Base-by-base conservation (phyloP, 1,140 invertebrate species). In the Matsumurasca onukii region DNA sequence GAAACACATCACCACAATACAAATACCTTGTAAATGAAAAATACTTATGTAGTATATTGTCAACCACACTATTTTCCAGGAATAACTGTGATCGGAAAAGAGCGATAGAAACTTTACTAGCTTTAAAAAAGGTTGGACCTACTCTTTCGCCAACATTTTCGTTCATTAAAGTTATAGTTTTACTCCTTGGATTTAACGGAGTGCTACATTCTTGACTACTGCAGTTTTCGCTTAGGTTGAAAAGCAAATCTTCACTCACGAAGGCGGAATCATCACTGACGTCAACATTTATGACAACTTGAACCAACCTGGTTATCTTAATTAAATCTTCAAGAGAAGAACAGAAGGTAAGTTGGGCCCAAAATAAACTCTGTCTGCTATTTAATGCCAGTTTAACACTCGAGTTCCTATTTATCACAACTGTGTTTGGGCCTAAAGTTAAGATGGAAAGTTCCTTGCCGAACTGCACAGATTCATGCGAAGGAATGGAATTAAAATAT, bases 11-110 rank as follows among this genome's bases (percentile, higher is more conserved):
- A 67, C 49, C 49, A 17, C 51, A 24, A 63, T 34, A 65, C 25
- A 52, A 51, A 29, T 69, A 69, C 55, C 51, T 69, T 49, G 62
- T 39, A 69, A 22, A 17, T 52, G 22, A 15, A 39, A 69, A 69
- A 51, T 64, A 69, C 5, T 63, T 69, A 25, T 24, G 29, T 17
- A 69, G 45, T 13, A 67, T 3, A 5, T 27, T 59, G n/a, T 59
- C 55, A 59, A 59, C 25, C 13, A 29, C 25, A 27, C 24, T 5
- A 59, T 59, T 29, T 2, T 59, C 25, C 3, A n/a, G 3, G 25
- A 2, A 12, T 3, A 24, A 2, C 13, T 59, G 24, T 9, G 5
- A 27, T 29, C 30, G 55, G 25, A 59, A 27, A 2, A n/a, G 22
- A 3, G 55, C 25, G 2, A 59, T 2, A 59, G 30, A 9, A 12